Evolutionary conservation across 2,888 invertebrate genomes (phyloP).

Genomic region (Scaptomyza reducta): DNA sequence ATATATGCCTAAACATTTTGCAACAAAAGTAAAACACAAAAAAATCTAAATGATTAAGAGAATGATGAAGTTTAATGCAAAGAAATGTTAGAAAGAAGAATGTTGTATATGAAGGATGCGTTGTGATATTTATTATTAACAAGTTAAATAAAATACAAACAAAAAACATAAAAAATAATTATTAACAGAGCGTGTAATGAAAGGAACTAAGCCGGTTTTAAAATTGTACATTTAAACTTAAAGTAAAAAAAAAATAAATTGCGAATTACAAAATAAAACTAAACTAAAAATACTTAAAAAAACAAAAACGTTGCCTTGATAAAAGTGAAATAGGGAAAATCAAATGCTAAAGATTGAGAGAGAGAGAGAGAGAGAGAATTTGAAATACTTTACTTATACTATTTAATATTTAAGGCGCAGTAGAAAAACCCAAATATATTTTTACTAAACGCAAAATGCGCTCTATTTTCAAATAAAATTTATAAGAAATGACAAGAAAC

Average conservation of each 20-base stretch:
- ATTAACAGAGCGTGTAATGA: slow-evolving; percentile 67
- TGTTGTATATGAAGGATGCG: slow-evolving; percentile 80
- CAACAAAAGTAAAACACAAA: slow-evolving; percentile 16
- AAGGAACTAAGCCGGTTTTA: slow-evolving; percentile 76
- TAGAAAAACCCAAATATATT: slow-evolving; percentile 79
- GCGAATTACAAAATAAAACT: slow-evolving; percentile 24
- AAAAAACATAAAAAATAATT: slow-evolving; percentile 53
- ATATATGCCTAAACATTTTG: slow-evolving; percentile 59
- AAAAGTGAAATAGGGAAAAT: slow-evolving; percentile 51
- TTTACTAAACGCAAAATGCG: slow-evolving; percentile 75
- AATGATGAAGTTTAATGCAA: slow-evolving; percentile 22
- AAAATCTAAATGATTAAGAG: slow-evolving; percentile 51
- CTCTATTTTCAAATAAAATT: slow-evolving; percentile 79
- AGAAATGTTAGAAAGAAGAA: slow-evolving; percentile 22
- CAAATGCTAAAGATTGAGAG: slow-evolving; percentile 20
- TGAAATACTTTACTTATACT: slow-evolving; percentile 56
- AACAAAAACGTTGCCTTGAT: slow-evolving; percentile 67
- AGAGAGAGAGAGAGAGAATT: slow-evolving; percentile 48
- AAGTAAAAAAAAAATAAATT: slow-evolving; percentile 9
- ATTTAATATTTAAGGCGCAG: slow-evolving; percentile 61
- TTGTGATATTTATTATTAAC: slow-evolving; percentile 84
- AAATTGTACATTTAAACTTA: slow-evolving; percentile 74
- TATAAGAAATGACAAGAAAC: slow-evolving; percentile 64
- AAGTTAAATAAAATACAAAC: slow-evolving; percentile 59
- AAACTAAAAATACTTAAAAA: slow-evolving; percentile 12